Conservation (phyloP, 1,140 invertebrate genomes). For the Drosophila aff. region DNA sequence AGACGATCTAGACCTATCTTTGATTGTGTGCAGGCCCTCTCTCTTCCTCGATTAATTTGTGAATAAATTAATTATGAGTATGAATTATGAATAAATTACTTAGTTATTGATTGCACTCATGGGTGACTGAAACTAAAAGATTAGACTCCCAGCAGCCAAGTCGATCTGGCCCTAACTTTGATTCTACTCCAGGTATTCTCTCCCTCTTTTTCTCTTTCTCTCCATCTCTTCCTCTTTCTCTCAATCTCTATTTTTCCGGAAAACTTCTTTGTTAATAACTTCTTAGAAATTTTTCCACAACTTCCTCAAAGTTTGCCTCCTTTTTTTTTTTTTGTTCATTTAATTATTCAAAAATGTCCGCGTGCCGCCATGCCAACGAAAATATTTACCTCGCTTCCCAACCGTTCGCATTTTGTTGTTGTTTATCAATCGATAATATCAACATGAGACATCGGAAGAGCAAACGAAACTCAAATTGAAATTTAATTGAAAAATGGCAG, state of each 20-base stretch:
- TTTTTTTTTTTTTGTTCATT: background rate
- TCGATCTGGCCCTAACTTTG: background rate
- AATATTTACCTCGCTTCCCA: conserved; percentile 1
- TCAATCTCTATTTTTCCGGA: background rate
- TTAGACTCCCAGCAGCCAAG: no score
- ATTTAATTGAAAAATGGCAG: conserved; percentile 71
- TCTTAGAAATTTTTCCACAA: background rate
- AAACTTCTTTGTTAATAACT: background rate
- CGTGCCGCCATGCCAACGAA: conserved; percentile 6
- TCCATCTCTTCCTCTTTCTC: background rate
- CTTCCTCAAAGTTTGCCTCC: background rate
- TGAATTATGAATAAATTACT: no score
- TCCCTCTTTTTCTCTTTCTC: background rate
- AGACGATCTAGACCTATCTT: no score
- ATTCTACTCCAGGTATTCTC: background rate
- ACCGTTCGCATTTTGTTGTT: conserved; percentile 10
- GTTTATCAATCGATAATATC: conserved; percentile 36
- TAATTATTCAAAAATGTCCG: conserved; percentile 22
- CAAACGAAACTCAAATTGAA: conserved; percentile 61
- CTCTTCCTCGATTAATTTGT: no score
- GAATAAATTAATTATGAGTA: no score
- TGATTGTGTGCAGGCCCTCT: no score
- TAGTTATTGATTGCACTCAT: no score
- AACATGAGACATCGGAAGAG: conserved; percentile 31
- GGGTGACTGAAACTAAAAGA: no score